phyloP scores from a whole-genome alignment of 1,140 invertebrate genomes.

The Drosophila erecta region DNA sequence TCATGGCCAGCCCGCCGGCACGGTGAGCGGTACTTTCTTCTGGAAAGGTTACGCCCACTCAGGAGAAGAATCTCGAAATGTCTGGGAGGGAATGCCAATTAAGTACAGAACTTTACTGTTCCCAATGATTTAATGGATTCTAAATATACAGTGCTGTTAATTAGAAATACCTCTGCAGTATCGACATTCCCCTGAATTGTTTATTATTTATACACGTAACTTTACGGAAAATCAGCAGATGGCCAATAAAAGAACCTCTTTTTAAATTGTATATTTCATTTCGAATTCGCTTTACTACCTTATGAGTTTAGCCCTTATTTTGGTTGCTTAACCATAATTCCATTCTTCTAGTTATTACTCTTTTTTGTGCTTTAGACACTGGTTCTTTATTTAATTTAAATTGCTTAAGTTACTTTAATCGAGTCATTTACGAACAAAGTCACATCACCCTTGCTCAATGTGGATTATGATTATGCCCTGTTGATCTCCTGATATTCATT shows the following conservation, averaged over 20 bases:
- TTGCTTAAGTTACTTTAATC: too few species aligned
- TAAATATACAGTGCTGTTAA: background rate
- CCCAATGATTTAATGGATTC: background rate
- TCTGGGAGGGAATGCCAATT: background rate
- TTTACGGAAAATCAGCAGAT: too few species aligned
- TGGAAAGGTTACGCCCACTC: background rate
- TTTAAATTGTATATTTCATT: too few species aligned
- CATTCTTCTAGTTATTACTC: background rate
- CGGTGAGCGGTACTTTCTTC: background rate
- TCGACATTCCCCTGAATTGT: too few species aligned
- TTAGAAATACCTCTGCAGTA: background rate
- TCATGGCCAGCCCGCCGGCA: constrained; percentile 10
- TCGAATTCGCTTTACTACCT: too few species aligned
- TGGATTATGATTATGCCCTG: constrained; percentile 19
- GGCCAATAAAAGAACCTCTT: too few species aligned
- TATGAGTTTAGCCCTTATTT: background rate
- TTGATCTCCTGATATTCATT: constrained; percentile 26
- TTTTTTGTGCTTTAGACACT: too few species aligned
- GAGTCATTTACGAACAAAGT: background rate
- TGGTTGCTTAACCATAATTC: too few species aligned
- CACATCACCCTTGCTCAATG: constrained; percentile 14
- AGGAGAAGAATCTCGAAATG: background rate
- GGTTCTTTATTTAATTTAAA: background rate
- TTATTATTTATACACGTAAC: too few species aligned
- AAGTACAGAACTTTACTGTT: background rate